Percentiles rank a stretch among this genome's conserved stretches.
phyloP scores from a whole-genome alignment of 2,797 vertebrate genomes.

The Coccyzus lansbergi region DNA sequence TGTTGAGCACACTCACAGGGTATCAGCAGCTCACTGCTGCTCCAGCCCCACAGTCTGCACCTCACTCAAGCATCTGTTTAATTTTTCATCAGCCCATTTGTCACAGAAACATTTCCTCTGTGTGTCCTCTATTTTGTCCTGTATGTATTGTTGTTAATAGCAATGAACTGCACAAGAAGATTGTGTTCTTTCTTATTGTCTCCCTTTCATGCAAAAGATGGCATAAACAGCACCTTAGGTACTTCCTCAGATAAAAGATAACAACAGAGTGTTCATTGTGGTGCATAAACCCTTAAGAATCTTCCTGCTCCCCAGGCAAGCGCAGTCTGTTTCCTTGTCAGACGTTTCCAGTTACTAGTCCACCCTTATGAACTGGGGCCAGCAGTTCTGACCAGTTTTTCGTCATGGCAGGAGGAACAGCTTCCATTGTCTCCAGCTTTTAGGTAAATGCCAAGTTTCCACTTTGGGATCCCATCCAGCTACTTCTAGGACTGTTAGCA shows the following conservation, averaged over 20 bases:
- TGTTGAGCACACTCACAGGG: not conserved
- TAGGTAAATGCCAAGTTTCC: conserved; percentile 66
- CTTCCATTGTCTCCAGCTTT: conserved; percentile 46
- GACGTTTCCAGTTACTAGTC: conserved; percentile 33
- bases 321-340: conserved; percentile 40
- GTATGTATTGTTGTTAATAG: not conserved
- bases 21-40: not conserved
- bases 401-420: conserved; percentile 37
- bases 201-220: not conserved
- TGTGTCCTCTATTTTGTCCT: not conserved
- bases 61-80: not conserved
- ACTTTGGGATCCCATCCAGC: conserved; percentile 41
- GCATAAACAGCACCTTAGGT: not conserved
- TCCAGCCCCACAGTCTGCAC: not conserved
- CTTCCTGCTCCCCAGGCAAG: not conserved
- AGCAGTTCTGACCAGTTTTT: conserved; percentile 52
- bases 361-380: conserved; percentile 49
- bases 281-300: not conserved
- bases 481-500: conserved; percentile 18
- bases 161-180: not conserved
- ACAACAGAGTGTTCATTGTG: not conserved
- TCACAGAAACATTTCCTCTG: not conserved
- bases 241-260: conserved; percentile 11
- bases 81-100: not conserved
- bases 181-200: not conserved